These are phyloP conservation scores for Tamandua tetradactyla DNA, from an alignment of 2,797 vertebrate species.

Conservation along the genomic window DNA sequence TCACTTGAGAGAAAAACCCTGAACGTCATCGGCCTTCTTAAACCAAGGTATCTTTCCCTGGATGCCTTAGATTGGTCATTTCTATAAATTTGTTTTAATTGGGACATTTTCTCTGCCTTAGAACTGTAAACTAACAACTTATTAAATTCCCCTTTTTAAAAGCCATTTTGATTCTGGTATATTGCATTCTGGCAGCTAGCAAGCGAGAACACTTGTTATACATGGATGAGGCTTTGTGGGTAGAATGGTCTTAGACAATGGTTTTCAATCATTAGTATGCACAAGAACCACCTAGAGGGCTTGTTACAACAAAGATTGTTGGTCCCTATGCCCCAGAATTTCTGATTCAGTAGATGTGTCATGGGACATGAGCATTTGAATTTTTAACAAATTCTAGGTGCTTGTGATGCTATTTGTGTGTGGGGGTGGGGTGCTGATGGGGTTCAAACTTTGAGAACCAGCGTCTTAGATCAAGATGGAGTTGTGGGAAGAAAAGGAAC, in stretches of 20 bases:
- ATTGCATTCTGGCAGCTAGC: too few relatives aligned
- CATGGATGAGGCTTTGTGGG: background rate
- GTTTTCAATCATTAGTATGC: background rate
- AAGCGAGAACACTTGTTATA: too few relatives aligned
- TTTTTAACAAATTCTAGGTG: background rate
- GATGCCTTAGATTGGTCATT: too few relatives aligned
- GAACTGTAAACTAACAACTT: too few relatives aligned
- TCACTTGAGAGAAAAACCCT: too few relatives aligned
- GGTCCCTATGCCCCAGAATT: background rate
- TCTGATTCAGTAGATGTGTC: background rate
- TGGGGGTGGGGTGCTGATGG: too few relatives aligned
- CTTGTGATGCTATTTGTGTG: background rate
- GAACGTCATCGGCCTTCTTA: too few relatives aligned
- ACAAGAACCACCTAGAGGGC: background rate
- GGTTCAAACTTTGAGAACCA: background rate
- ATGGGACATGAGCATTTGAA: background rate
- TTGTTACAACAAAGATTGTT: background rate
- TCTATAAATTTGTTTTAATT: too few relatives aligned
- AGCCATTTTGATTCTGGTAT: too few relatives aligned
- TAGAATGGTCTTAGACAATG: background rate
- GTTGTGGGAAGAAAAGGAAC: background rate
- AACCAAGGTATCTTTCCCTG: too few relatives aligned
- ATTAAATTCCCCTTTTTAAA: too few relatives aligned
- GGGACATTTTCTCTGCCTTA: too few relatives aligned
- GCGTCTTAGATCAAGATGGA: background rate